Evolutionary conservation across 2,113 vertebrate species (phyloP).

Genomic region (Galbula dea): DNA sequence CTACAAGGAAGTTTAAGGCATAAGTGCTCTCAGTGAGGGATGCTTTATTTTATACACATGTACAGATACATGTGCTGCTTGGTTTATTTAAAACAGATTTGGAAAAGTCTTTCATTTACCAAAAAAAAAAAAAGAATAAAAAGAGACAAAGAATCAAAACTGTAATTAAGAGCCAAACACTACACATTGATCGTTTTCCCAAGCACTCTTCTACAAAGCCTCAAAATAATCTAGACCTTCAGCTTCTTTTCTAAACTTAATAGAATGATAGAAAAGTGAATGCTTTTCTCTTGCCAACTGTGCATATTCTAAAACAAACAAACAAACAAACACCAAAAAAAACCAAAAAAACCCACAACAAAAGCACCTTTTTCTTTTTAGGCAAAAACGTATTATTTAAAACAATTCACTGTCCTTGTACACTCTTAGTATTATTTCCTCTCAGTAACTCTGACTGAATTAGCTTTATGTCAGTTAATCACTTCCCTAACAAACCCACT

Average conservation of each 20-base stretch:
- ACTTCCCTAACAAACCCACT: not conserved
- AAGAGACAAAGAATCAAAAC: not conserved
- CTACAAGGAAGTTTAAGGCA: not conserved
- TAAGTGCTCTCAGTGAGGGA: not conserved
- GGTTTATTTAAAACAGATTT: not conserved
- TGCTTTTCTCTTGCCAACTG: not conserved
- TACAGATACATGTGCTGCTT: not conserved
- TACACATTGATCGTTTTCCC: not conserved
- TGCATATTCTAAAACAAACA: not conserved
- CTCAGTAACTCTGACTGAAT: not conserved
- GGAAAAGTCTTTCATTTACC: not conserved
- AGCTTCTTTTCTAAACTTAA: not conserved
- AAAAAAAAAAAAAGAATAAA: too few relatives aligned
- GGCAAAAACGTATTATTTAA: not conserved
- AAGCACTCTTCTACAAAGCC: not conserved
- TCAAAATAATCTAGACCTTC: not conserved
- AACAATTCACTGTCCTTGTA: not conserved
- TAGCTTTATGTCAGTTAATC: not conserved
- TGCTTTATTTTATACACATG: fast-evolving
- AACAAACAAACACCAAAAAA: not conserved
- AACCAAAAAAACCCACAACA: too few relatives aligned
- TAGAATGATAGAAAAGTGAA: not conserved
- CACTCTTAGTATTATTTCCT: not conserved
- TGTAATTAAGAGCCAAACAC: not conserved
- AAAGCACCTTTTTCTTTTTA: not conserved